Evolutionary conservation across 1,140 invertebrate species (phyloP), one percentile per base, ranked within the genome.

Genomic region (Penaeus indicus): DNA sequence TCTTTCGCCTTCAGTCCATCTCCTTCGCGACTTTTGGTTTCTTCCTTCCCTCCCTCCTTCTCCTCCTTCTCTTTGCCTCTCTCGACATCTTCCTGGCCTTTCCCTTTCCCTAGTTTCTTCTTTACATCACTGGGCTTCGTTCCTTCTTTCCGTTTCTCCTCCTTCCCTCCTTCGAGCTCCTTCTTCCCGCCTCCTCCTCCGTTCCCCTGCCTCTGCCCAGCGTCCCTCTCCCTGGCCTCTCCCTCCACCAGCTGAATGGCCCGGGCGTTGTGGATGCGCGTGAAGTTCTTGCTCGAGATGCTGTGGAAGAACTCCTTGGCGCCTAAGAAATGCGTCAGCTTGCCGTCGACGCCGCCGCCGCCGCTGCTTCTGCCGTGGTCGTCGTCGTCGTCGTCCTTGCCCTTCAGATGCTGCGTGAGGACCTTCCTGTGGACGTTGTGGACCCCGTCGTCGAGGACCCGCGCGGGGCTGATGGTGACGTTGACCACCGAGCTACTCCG

Each of bases 241-340:
- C 27, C 42, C 32, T 42, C 38, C 77, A 25, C 25, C n/a, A 25
- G 13, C 32, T 62, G n/a, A 25, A 62, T 84, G 64, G 54, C 54
- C 54, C 54, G 54, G 54, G 54, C 54, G 54, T 13, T 69, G 47
- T 75, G 47, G 5, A 85, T 21, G 21, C 27, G 27, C 21, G 84
- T 85, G 38, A 85, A 85, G 63, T 85, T 85, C 54, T 85, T 75
- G 22, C 22, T 27, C 25, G 84, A 27, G 22, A 85, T 61, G 62
- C 63, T 64, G 4, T 25, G 78, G 63, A 85, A 60, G 60, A 85
- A 85, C 19, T 85, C 84, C 19, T 77, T 85, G 62, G 69, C 69
- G 32, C 62, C 67, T 32, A 85, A 32, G n/a, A 77, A 61, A 42
- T 77, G 69, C 32, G 47, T 85, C 67, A 77, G 21, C 4, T n/a